Evolutionary conservation across 2,797 vertebrate genomes (phyloP).

Genomic region (Pteropus rufus): DNA sequence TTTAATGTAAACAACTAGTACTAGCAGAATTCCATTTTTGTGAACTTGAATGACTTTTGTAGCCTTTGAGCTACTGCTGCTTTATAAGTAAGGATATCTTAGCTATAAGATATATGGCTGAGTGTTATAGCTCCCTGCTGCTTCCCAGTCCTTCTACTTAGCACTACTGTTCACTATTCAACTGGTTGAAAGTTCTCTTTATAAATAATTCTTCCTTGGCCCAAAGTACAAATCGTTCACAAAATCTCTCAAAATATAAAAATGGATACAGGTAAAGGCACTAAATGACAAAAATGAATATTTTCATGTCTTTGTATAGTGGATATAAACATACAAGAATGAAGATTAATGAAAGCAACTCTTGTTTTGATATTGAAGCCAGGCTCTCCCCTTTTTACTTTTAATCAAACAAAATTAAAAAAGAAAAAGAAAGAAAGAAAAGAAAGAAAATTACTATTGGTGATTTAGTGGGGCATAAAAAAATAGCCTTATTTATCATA

Average conservation of each 20-base stretch:
- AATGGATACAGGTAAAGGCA: not conserved
- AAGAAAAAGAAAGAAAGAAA: not conserved
- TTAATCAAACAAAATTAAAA: not conserved
- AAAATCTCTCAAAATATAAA: conserved; percentile 35
- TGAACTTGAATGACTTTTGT: not conserved
- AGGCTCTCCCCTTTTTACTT: not conserved
- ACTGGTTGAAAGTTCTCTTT: not conserved
- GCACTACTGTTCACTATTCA: not conserved
- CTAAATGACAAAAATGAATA: not conserved
- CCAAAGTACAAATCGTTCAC: not conserved
- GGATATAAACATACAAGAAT: not conserved
- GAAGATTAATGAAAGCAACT: not conserved
- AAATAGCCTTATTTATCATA: not conserved
- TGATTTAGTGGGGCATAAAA: not conserved
- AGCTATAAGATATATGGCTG: not conserved
- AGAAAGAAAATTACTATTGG: not conserved
- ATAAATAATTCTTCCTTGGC: not conserved
- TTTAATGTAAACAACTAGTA: conserved; percentile 41
- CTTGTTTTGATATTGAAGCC: not conserved
- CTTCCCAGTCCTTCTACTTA: not conserved
- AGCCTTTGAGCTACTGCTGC: not conserved
- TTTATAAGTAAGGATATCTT: not conserved
- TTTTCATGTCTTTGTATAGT: not conserved
- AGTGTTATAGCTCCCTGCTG: not conserved
- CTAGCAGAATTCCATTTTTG: not conserved